Evolutionary conservation across 1,140 invertebrate genomes (phyloP).

Genomic region (Hestina assimilis): DNA sequence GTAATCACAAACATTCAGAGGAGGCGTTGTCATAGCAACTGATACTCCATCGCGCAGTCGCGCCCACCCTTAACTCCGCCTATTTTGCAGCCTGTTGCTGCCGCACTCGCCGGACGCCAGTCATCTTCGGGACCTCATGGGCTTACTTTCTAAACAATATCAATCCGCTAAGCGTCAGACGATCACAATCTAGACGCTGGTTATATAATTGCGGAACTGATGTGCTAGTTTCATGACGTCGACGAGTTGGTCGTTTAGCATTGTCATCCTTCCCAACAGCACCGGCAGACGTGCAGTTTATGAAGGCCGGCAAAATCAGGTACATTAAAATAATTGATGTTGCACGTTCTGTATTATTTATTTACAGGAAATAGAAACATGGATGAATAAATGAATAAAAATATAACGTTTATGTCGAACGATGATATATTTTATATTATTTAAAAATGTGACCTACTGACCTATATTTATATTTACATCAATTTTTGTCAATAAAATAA

Average conservation of each 20-base stretch:
- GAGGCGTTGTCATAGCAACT: constrained; percentile 74
- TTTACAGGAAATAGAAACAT: too few species aligned
- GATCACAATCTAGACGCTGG: neutral
- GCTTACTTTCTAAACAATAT: constrained; percentile 31
- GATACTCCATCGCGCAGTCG: constrained; percentile 56
- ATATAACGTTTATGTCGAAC: too few species aligned
- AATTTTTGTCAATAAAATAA: too few species aligned
- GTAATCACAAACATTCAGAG: constrained; percentile 70
- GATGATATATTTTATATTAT: too few species aligned
- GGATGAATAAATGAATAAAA: too few species aligned
- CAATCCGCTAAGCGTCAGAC: constrained; percentile 1
- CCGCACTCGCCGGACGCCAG: constrained; percentile 54
- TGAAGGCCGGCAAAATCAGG: constrained; percentile 62
- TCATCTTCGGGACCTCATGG: constrained; percentile 42
- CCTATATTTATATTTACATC: too few species aligned
- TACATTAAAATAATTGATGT: constrained; percentile 30
- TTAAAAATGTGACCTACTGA: too few species aligned
- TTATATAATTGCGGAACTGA: constrained; percentile 10
- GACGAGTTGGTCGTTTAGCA: constrained; percentile 6
- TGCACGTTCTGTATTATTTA: neutral
- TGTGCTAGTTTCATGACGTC: constrained; percentile 34
- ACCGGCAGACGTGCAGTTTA: constrained; percentile 35
- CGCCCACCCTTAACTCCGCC: constrained; percentile 52
- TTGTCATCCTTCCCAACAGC: constrained; percentile 7
- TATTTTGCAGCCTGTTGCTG: constrained; percentile 71